phyloP scores from a whole-genome alignment of 2,797 vertebrate genomes.

The Dryobates pubescens region DNA sequence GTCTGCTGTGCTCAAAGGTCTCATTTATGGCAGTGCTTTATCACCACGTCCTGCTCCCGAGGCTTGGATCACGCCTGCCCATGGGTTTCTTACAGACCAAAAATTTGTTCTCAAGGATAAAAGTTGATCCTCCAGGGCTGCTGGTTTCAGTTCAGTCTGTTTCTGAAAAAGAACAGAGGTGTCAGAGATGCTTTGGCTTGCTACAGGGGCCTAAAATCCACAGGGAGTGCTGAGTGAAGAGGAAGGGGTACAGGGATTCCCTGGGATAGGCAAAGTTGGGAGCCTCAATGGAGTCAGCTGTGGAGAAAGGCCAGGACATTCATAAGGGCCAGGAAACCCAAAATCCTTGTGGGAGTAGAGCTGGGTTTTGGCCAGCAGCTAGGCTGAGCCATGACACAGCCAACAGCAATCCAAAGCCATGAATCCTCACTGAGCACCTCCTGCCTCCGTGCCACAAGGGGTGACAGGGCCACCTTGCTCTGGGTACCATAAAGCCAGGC shows the following conservation, averaged over 20 bases:
- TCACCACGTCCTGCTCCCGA: conserved; percentile 50
- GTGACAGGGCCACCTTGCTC: accelerated
- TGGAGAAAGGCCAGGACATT: neutral
- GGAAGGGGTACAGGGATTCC: neutral
- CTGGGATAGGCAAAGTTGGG: neutral
- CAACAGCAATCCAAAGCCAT: accelerated
- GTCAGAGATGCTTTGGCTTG: neutral
- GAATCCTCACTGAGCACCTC: neutral
- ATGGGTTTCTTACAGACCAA: conserved; percentile 29
- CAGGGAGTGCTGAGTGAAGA: neutral
- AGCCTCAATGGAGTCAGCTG: neutral
- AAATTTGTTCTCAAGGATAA: conserved; percentile 55
- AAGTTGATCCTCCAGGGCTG: conserved; percentile 55
- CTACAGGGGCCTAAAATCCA: neutral
- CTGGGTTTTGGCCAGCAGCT: neutral
- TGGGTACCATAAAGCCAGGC: neutral
- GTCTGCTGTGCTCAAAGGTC: conserved; percentile 43
- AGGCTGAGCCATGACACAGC: neutral
- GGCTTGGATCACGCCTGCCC: conserved; percentile 22
- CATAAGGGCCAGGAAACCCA: neutral
- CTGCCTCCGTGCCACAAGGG: accelerated
- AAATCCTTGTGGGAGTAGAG: neutral
- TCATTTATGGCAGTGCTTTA: conserved; percentile 29
- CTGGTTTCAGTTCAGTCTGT: conserved; percentile 70
- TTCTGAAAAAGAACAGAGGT: conserved; percentile 75